These are phyloP conservation scores for Cardiocondyla obscurior DNA, from an alignment of 1,140 invertebrate genomes.

Conservation along the genomic window DNA sequence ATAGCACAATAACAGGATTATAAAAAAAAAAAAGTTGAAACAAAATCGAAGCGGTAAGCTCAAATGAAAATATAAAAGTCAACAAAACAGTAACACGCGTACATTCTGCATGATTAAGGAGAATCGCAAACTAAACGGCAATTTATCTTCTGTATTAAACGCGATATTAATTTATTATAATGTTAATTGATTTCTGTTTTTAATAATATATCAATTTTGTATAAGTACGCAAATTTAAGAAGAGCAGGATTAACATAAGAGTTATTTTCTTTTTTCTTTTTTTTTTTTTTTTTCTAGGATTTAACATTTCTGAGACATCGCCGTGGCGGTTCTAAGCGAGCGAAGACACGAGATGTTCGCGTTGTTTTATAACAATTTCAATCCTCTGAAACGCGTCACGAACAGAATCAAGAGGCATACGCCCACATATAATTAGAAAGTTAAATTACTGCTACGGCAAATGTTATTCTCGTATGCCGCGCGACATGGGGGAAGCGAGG, in stretches of 20 bases:
- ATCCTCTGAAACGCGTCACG: constrained; percentile 37
- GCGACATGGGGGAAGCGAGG: constrained; percentile 26
- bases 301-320: constrained; percentile 9
- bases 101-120: neutral
- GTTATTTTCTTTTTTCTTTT: neutral
- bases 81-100: neutral
- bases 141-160: neutral
- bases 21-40: neutral
- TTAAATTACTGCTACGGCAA: constrained; percentile 54
- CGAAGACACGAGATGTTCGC: neutral
- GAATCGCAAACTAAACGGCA: neutral
- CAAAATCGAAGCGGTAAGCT: neutral
- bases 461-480: constrained; percentile 52
- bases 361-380: constrained; percentile 54
- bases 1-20: neutral
- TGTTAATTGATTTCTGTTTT: no score
- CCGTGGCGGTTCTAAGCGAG: neutral
- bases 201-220: neutral
- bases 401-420: constrained; percentile 55
- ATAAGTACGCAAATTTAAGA: neutral
- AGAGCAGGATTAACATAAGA: neutral
- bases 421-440: constrained; percentile 54
- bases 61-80: neutral
- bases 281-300: neutral
- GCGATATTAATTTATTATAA: no score